Evolutionary conservation across 2,888 invertebrate genomes (phyloP), one percentile per base, ranked within the genome.

Genomic region (Tricholauxania praeusta): DNA sequence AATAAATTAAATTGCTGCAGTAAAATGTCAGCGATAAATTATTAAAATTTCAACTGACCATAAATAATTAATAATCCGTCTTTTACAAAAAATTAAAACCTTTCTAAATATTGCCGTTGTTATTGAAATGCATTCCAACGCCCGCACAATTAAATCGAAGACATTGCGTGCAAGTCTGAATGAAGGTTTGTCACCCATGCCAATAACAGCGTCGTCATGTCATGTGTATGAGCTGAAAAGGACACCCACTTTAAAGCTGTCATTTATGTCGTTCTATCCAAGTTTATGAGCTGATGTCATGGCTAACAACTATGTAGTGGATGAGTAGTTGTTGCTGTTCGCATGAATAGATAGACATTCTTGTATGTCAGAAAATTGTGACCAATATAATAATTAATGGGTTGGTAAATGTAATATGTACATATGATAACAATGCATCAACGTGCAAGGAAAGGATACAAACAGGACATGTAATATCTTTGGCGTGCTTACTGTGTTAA

Each of bases 241-340:
- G 77, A 79, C 78, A 78, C 79, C 77, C 77, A 79, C 77, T 76
- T 78, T 75, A 69, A 74, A 73, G 69, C 77, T 79, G 77, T 79
- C 78, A 78, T 75, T 74, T 76, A 75, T 76, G 77, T 77, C 75
- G 75, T 75, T 72, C 68, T 32, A 69, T 69, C 67, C 72, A 73
- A 74, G 70, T 77, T 77, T 76, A 74, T 74, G 69, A 71, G 55
- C 62, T 74, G 65, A 51, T 39, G 39, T 55, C 67, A 51, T 63
- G 68, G 32, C 15, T 39, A 39, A 39, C 39, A 39, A 39, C 10
- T 39, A 39, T 39, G 39, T 39, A 39, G 39, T 39, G 2, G 39
- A 39, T 39, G 39, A 39, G 39, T 39, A 39, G 39, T 39, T 39
- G 39, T 39, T 39, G 39, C 10, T 10, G 39, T 39, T 39, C 10